These are phyloP conservation scores for Alloscopus bannaensis DNA, from an alignment of 2,888 invertebrate species.

Conservation along the genomic window DNA sequence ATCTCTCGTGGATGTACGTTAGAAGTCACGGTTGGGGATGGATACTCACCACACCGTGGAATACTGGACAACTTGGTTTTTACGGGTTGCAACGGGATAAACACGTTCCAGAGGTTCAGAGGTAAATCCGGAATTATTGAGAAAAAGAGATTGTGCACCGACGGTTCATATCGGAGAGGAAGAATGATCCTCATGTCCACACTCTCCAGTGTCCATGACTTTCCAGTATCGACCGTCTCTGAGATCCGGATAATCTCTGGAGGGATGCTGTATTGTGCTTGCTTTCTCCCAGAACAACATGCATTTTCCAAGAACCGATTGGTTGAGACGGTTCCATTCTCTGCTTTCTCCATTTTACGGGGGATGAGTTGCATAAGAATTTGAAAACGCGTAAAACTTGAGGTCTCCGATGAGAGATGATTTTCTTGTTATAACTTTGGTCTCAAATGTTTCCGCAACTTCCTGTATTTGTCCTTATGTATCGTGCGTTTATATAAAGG, in stretches of 20 bases:
- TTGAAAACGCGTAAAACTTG: conserved; percentile 2
- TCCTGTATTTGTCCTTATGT: background rate
- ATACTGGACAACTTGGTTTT: conserved; percentile 2
- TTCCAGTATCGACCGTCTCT: conserved; percentile 31
- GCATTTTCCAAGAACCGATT: conserved; percentile 3
- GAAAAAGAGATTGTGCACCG: conserved; percentile 23
- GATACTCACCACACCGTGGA: no score
- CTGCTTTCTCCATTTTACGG: conserved; percentile 5
- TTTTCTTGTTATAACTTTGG: conserved; percentile 29
- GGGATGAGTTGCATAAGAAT: background rate
- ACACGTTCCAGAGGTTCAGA: background rate
- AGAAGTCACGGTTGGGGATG: no score
- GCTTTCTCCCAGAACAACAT: background rate
- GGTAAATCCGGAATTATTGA: conserved; percentile 33
- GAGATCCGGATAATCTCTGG: conserved; percentile 41
- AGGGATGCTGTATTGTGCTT: conserved; percentile 29
- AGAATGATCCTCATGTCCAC: conserved; percentile 28
- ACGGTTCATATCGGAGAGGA: conserved; percentile 33
- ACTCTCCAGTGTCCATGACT: conserved; percentile 43
- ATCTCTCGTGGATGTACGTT: background rate
- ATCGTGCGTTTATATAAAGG: conserved; percentile 11
- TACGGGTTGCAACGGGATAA: background rate
- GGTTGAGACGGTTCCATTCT: conserved; percentile 17
- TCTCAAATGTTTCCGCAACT: conserved; percentile 2
- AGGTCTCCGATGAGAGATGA: conserved; percentile 23